phyloP scores from a whole-genome alignment of 2,888 invertebrate species.

The Scaptomyza cyrtandrae region DNA sequence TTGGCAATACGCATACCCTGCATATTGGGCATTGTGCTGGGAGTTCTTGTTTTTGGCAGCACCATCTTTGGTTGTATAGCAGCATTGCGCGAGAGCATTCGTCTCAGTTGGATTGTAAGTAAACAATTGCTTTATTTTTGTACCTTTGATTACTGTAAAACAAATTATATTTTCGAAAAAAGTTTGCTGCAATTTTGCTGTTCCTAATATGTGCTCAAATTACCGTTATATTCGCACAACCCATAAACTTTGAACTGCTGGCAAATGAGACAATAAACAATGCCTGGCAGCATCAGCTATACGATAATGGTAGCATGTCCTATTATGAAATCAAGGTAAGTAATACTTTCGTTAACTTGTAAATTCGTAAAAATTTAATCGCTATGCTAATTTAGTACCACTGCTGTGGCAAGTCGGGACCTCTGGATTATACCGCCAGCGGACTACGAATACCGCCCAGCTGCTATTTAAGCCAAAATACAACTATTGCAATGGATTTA shows the following conservation, averaged over 20 bases:
- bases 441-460: constrained; percentile 66
- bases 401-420: constrained; percentile 76
- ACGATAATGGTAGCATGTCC: constrained; percentile 60
- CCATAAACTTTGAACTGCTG: constrained; percentile 69
- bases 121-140: background rate
- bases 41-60: constrained; percentile 64
- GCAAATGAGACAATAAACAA: constrained; percentile 70
- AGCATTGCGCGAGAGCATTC: constrained; percentile 62
- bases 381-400: constrained; percentile 48
- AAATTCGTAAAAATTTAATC: background rate
- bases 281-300: constrained; percentile 72
- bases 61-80: constrained; percentile 76
- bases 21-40: constrained; percentile 71
- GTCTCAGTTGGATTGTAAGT: constrained; percentile 76
- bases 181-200: constrained; percentile 72
- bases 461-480: constrained; percentile 72
- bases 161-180: background rate
- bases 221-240: constrained; percentile 70
- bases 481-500: constrained; percentile 57
- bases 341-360: background rate
- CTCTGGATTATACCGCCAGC: constrained; percentile 62
- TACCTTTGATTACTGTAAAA: background rate
- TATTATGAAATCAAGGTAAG: constrained; percentile 75
- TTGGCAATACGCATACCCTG: constrained; percentile 75
- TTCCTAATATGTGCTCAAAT: constrained; percentile 71